These are phyloP conservation scores for Polypterus senegalus DNA, from an alignment of 2,113 vertebrate genomes.

Conservation along the genomic window DNA sequence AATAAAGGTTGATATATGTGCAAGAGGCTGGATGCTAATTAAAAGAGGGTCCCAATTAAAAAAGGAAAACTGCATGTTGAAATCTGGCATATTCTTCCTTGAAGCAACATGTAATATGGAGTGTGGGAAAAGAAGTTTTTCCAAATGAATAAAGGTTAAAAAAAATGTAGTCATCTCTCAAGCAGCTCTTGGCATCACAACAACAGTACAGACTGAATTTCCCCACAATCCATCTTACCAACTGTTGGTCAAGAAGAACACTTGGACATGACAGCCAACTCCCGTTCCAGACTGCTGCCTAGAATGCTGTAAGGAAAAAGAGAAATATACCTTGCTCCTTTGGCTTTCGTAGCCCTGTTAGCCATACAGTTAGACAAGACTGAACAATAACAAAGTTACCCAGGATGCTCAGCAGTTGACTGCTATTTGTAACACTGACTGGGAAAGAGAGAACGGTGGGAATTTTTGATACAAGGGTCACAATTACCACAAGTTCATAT, in stretches of 20 bases:
- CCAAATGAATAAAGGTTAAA: slow-evolving; percentile 1
- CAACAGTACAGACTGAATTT: slow-evolving; percentile 16
- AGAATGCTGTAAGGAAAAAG: slow-evolving; percentile 52
- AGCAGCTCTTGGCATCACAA: slow-evolving; percentile 12
- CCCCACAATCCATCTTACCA: slow-evolving; percentile 56
- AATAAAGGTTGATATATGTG: slow-evolving; percentile 13
- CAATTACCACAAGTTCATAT: slow-evolving; percentile 53
- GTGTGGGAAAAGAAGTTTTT: slow-evolving; percentile 53
- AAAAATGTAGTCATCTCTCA: too few relatives aligned
- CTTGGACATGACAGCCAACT: slow-evolving; percentile 69
- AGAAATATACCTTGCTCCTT: slow-evolving; percentile 58
- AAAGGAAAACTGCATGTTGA: slow-evolving; percentile 32
- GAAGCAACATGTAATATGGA: slow-evolving; percentile 52
- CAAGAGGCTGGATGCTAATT: slow-evolving; percentile 13
- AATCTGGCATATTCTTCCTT: slow-evolving; percentile 31
- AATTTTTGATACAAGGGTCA: slow-evolving; percentile 34
- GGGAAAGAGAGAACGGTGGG: slow-evolving; percentile 39
- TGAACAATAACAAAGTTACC: slow-evolving; percentile 38
- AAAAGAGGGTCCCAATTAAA: slow-evolving; percentile 23
- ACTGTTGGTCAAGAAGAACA: slow-evolving; percentile 49
- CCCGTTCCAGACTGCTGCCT: slow-evolving; percentile 60
- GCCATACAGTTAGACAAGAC: slow-evolving; percentile 49
- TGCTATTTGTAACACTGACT: slow-evolving; percentile 38
- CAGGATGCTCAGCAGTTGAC: slow-evolving; percentile 36
- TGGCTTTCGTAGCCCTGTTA: slow-evolving; percentile 51